phyloP scores from a whole-genome alignment of 2,888 invertebrate species.

The Caenorhabditis angaria region DNA sequence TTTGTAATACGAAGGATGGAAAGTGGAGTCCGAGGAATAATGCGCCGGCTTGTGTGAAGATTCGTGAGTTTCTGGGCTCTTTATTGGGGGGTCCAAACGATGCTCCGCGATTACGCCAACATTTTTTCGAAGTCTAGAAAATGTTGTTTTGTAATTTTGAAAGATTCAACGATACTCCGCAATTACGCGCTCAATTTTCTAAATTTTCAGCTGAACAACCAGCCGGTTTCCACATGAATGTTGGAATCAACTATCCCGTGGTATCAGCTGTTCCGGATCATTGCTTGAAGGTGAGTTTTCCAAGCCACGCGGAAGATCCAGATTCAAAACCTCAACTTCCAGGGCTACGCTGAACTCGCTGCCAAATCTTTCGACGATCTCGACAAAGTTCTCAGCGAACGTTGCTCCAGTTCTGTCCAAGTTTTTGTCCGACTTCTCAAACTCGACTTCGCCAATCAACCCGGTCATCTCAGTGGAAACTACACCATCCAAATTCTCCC shows the following conservation, averaged over 20 bases:
- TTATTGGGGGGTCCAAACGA: too few relatives aligned
- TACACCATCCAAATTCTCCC: constrained; percentile 88
- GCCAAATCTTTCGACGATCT: constrained; percentile 74
- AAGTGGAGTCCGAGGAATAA: constrained; percentile 88
- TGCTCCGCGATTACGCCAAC: too few relatives aligned
- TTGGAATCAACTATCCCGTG: constrained; percentile 64
- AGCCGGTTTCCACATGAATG: constrained; percentile 70
- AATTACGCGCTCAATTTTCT: too few relatives aligned
- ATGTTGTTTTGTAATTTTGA: neutral
- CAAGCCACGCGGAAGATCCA: too few relatives aligned
- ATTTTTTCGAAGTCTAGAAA: neutral
- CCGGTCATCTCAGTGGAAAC: constrained; percentile 78
- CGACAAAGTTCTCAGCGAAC: constrained; percentile 85
- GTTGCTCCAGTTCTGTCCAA: constrained; percentile 92
- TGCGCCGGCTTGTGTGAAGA: constrained; percentile 92
- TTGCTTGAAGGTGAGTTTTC: constrained; percentile 65
- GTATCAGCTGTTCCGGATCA: constrained; percentile 59
- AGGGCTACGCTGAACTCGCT: constrained; percentile 63
- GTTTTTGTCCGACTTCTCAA: constrained; percentile 91
- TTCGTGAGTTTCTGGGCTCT: constrained; percentile 77
- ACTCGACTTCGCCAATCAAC: constrained; percentile 76
- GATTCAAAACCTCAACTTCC: neutral
- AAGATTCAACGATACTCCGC: too few relatives aligned
- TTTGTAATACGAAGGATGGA: constrained; percentile 73
- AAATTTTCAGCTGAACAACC: constrained; percentile 70